Conservation (phyloP, 2,113 vertebrate species). For the Oreochromis aureus region DNA sequence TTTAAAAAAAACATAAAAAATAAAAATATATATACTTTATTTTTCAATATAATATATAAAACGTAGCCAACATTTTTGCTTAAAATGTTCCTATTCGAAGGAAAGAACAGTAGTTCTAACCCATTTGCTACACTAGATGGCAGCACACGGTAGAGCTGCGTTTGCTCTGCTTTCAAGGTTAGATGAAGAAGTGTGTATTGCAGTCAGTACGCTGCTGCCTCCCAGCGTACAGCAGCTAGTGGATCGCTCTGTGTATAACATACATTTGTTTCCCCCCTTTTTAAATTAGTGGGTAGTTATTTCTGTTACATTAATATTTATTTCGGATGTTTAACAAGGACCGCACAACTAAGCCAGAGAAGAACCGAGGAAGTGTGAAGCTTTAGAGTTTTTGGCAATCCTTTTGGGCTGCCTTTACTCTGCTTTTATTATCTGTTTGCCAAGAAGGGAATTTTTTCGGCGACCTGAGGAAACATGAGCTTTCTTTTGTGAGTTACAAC, state of each 20-base stretch:
- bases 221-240: slow-evolving; percentile 23
- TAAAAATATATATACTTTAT: neutral
- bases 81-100: neutral
- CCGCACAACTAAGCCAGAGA: neutral
- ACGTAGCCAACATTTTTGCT: neutral
- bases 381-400: slow-evolving; percentile 14
- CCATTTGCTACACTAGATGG: neutral
- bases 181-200: slow-evolving; percentile 39
- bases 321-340: neutral
- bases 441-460: neutral
- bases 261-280: neutral
- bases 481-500: slow-evolving; percentile 71
- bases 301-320: neutral
- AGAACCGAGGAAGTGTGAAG: neutral
- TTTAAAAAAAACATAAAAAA: neutral
- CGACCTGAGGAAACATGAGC: slow-evolving; percentile 63
- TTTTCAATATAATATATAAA: neutral
- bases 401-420: neutral
- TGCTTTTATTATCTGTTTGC: neutral
- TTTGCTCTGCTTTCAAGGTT: neutral
- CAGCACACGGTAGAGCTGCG: neutral
- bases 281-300: neutral
- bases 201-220: slow-evolving; percentile 37
- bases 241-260: neutral
- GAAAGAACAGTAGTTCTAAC: neutral